Evolutionary conservation across 2,113 vertebrate species (phyloP), one percentile per base, ranked within the genome.

Genomic region (Danionella cerebrum): DNA sequence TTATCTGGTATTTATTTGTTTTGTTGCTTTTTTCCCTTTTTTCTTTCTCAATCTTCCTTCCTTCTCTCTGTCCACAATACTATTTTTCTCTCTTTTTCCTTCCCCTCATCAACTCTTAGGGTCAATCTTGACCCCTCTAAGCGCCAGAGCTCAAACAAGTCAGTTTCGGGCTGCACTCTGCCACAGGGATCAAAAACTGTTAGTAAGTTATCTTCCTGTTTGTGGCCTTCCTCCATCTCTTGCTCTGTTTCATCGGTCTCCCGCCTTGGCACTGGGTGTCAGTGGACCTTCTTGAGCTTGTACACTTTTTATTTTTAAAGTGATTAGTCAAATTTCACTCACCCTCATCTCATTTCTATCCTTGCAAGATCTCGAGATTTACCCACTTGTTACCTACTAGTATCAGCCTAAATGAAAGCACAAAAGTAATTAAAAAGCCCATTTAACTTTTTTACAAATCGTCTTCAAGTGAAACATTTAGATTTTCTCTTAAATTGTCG

Each of bases 111-210:
- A 83, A 78, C 75, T 80, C 58, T 77, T 79, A 96, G 94, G 94
- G 94, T 95, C 89, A 94, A 92, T 90, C 93, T 96, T 87, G 94
- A 96, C 91, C 92, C 94, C 35, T 94, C 93, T 89, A 96, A 96
- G 90, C 91, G 94, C 79, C 94, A 96, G 91, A 92, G 90, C 86
- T 94, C 93, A 90, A 94, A 94, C 87, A 91, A 94, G 88, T 94
- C 93, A 58, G 91, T 95, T 76, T 95, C 93, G 77, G 93, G 94
- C 82, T 89, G 92, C 83, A 88, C 92, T 88, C 89, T 94, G 84
- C 91, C 93, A 80, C 93, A 94, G 88, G 94, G 92, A 93, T 90
- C 93, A 88, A 96, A 95, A 88, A 94, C 87, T 85, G 89, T 96
- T 94, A 92, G 94, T 96, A 95, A 96, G 94, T 83, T 75, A 64